Evolutionary conservation across 2,113 vertebrate species (phyloP).

Genomic region (Mesocricetus auratus): DNA sequence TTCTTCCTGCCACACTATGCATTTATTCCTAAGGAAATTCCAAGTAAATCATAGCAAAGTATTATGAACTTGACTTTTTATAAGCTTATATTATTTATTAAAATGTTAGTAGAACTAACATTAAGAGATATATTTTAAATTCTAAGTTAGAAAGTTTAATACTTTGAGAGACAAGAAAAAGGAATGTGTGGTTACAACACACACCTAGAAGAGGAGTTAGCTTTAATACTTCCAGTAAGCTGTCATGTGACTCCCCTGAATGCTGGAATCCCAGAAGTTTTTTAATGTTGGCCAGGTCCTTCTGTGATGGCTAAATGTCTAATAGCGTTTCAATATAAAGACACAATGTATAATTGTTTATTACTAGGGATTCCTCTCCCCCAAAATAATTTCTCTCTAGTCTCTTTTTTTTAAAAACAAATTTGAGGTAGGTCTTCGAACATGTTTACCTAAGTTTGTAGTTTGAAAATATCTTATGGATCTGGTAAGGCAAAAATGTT

Average conservation of each 20-base stretch:
- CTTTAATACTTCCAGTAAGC: background rate
- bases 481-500: conserved; percentile 80
- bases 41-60: conserved; percentile 15
- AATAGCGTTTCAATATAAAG: conserved; percentile 66
- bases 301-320: background rate
- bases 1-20: background rate
- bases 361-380: background rate
- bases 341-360: conserved; percentile 50
- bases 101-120: background rate
- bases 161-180: background rate
- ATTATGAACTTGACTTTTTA: conserved; percentile 47
- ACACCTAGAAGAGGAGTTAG: background rate
- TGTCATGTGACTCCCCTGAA: background rate
- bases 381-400: background rate
- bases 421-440: background rate
- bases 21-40: conserved; percentile 43
- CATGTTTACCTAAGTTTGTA: conserved; percentile 64
- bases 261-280: conserved; percentile 43
- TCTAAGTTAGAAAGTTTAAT: background rate
- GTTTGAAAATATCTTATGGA: conserved; percentile 80
- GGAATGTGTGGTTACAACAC: background rate
- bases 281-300: conserved; percentile 62
- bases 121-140: conserved; percentile 22
- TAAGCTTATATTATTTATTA: background rate
- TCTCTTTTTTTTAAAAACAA: conserved; percentile 64